Evolutionary conservation across 2,113 vertebrate genomes (phyloP).

Genomic region (Leptosomus discolor): DNA sequence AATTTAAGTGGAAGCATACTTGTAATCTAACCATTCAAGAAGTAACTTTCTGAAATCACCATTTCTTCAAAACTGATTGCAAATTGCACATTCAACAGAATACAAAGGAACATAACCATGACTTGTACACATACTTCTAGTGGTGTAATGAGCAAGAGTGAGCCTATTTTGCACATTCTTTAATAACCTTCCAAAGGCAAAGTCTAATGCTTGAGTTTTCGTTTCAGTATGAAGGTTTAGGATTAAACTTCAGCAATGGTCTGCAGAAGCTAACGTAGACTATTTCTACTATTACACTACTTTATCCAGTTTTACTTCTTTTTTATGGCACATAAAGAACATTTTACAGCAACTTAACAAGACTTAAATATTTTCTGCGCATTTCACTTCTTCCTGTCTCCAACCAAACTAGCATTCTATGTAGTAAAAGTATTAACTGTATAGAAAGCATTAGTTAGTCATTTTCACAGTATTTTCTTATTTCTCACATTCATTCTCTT

Average conservation of each 20-base stretch:
- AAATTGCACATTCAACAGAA: neutral
- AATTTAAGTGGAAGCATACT: neutral
- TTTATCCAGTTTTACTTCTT: neutral
- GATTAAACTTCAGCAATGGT: neutral
- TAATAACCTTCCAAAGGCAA: neutral
- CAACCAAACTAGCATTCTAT: neutral
- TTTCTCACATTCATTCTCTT: neutral
- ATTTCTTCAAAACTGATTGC: neutral
- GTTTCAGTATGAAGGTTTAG: neutral
- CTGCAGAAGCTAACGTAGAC: neutral
- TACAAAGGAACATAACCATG: neutral
- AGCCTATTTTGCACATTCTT: neutral
- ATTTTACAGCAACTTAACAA: neutral
- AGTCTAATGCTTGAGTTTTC: neutral
- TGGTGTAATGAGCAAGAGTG: neutral
- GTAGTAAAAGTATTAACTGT: neutral
- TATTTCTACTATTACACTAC: neutral
- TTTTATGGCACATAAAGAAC: neutral
- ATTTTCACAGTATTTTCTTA: neutral
- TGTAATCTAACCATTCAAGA: neutral
- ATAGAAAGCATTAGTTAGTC: neutral
- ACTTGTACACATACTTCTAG: neutral
- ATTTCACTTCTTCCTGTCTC: neutral
- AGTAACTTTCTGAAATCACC: neutral
- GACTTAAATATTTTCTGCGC: neutral